Base-by-base conservation (phyloP, 1,140 invertebrate genomes). In the Caenorhabditis briggsae region DNA sequence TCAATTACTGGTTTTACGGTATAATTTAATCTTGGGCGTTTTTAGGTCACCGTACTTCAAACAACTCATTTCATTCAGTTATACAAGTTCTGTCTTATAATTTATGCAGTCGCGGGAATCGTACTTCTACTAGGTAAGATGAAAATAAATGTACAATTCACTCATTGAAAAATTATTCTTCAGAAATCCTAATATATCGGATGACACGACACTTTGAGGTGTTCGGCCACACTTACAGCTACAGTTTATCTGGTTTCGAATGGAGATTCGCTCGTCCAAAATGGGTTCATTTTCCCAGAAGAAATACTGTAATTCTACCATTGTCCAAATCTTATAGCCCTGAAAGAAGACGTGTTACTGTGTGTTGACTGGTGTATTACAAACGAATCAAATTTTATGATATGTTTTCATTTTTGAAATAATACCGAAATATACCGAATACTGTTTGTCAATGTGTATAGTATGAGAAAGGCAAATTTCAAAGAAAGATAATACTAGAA, bases 271-370 rank as follows among this genome's bases (percentile, higher is more conserved):
- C 46, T 6, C 46, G 86, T 41, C 82, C 82, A 12, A 56, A 83
- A 83, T 83, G 82, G 56, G 16, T n/a, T 9, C 56, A 59, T 48
- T 83, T 83, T 41, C 82, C 53, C 9, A n/a, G 70, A 50, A 78
- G 82, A 58, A 41, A 58, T 48, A 83, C 82, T 50, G 82, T 58
- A 18, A 83, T 83, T 83, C 53, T 56, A 9, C 82, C 82, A n/a
- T 56, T 83, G 43, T 58, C 53, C 1, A 56, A 20, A 59, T 46
- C 41, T 25, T 58, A 59, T 56, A 83, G 82, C 58, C 82, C 82
- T n/a, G 82, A 83, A 59, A 20, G 82, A 59, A 18, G 56, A 83
- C 53, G 83, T 18, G 55, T 84, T n/a, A 84, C 83, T 50, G 33
- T 64, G 5, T n/a, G 46, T 7, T 78, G 50, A 70, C 5, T 7